Conservation (phyloP, 2,797 vertebrate species). For the Sebastes taczanowskii region DNA sequence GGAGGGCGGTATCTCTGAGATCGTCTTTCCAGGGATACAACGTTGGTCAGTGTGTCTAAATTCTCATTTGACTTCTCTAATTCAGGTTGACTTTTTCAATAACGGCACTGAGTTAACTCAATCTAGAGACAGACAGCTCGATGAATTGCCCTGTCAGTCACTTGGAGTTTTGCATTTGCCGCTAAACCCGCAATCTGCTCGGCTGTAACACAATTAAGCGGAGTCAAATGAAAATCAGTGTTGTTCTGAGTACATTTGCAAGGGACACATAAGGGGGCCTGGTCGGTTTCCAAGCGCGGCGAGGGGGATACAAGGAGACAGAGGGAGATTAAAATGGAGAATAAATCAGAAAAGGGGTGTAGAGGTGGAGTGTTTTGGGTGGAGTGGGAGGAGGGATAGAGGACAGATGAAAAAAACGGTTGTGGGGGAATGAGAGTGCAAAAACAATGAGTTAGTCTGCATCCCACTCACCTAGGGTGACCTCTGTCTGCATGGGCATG, state of each 20-base stretch:
- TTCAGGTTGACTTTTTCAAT: conserved; percentile 84
- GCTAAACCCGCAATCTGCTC: conserved; percentile 79
- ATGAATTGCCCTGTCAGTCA: conserved; percentile 86
- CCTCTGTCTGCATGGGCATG: conserved; percentile 98
- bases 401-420: conserved; percentile 4
- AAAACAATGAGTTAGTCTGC: neutral
- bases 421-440: neutral
- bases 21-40: conserved; percentile 37
- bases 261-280: conserved; percentile 61
- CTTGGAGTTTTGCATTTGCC: conserved; percentile 65
- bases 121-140: conserved; percentile 79
- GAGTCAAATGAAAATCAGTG: conserved; percentile 80
- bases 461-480: conserved; percentile 89
- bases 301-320: conserved; percentile 32
- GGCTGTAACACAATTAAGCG: conserved; percentile 81
- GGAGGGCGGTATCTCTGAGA: conserved; percentile 18
- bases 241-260: conserved; percentile 76
- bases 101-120: conserved; percentile 80
- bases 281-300: conserved; percentile 18
- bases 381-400: neutral
- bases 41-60: conserved; percentile 62
- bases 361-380: neutral
- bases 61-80: conserved; percentile 79
- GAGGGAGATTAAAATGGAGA: conserved; percentile 28
- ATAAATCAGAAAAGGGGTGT: conserved; percentile 4